Base-by-base conservation (phyloP, 2,113 vertebrate genomes). In the Saguinus imperator region DNA sequence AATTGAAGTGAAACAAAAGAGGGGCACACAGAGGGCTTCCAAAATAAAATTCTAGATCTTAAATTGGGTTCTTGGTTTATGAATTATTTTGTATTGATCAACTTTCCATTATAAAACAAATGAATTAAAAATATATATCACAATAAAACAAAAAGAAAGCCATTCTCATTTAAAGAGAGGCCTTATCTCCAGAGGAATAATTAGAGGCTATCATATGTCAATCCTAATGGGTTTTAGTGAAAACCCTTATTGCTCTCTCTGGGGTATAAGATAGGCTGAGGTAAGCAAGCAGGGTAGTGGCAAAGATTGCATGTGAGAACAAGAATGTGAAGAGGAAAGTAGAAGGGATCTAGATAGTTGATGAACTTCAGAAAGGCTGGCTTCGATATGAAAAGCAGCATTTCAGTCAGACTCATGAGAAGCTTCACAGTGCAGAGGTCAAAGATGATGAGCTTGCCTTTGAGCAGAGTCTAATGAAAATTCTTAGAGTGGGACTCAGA, bases 141-240 rank as follows among this genome's bases (percentile, higher is more conserved):
- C 23, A 61, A 87, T 89, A 68, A 95, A 84, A 37, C n/a, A 87
- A 94, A 95, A 73, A 66, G 52, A 89, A 48, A 70, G 25, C 52
- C 14, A 40, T 73, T 87, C 52, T 92, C 8, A 66, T 87, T 70
- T 90, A 87, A 89, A 87, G n/a, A 66, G 40, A 92, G 18, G 23
- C 29, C 40, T 92, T 11, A 58, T 32, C 18, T 79, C 21, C 52
- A 92, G 75, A 82, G 79, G 50, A 89, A 83, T 92, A 79, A 89
- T 86, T 81, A 85, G 73, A 83, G 55, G 58, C 25, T 64, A 20
- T 57, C 29, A 70, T 29, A 18, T 70, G 75, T 55, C 29, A 52
- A 27, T 83, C 8, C 27, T 87, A 83, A 90, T 68, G 73, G 55
- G 25, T 87, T 95, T 97, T 48, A 70, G n/a, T 81, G 57, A 84